These are phyloP conservation scores for Crambe crambe DNA, from an alignment of 37 sponge, comb jelly and placozoan species.

Conservation along the genomic window DNA sequence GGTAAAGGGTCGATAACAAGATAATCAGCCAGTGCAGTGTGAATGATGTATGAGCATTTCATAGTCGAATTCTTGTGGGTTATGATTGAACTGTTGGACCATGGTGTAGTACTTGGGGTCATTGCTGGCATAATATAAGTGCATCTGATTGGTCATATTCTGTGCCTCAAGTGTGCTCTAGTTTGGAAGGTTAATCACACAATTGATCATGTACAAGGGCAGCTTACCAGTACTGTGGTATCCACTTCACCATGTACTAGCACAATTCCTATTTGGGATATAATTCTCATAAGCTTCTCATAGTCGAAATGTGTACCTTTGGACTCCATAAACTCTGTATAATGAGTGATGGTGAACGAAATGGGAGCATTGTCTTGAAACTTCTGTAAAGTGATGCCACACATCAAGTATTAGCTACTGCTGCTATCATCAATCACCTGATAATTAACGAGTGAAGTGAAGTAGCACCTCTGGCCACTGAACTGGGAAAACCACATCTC, in stretches of 20 bases:
- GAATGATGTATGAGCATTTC: constrained; percentile 37
- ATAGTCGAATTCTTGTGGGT: constrained; percentile 70
- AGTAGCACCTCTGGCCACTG: constrained; percentile 49
- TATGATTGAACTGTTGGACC: constrained; percentile 53
- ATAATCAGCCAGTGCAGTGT: neutral
- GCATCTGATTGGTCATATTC: constrained; percentile 76
- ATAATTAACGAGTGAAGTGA: constrained; percentile 67
- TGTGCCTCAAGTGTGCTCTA: constrained; percentile 68
- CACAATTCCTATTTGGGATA: constrained; percentile 63
- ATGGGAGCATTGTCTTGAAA: constrained; percentile 67
- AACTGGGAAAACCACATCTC: constrained; percentile 72
- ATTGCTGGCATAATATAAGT: constrained; percentile 63
- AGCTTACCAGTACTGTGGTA: constrained; percentile 33
- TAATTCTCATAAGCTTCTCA: too few species aligned
- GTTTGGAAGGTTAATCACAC: neutral
- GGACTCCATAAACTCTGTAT: constrained; percentile 61
- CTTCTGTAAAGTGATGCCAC: neutral
- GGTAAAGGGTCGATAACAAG: neutral
- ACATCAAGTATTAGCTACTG: neutral
- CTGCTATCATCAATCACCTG: constrained; percentile 18
- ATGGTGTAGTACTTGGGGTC: constrained; percentile 29
- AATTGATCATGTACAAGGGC: neutral
- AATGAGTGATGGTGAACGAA: constrained; percentile 70
- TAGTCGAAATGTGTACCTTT: too few species aligned
- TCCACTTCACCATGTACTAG: constrained; percentile 73